Percentiles rank a stretch among this genome's conserved stretches.
Conservation (phyloP, 2,113 vertebrate species). For the Myotis brandtii region DNA sequence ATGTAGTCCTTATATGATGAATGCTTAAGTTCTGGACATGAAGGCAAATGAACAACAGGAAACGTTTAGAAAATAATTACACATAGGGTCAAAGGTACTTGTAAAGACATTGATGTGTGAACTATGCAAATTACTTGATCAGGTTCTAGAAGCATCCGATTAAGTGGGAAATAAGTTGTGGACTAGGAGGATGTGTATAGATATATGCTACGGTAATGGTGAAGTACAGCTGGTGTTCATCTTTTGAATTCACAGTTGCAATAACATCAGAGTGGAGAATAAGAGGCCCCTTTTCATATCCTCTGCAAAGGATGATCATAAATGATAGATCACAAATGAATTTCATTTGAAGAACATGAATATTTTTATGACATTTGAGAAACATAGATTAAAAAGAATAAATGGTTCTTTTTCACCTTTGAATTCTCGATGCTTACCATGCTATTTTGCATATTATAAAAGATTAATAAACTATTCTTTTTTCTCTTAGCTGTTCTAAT, state of each 20-base stretch:
- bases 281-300: background rate
- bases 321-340: background rate
- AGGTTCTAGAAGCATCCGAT: background rate
- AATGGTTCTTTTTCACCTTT: constrained; percentile 1
- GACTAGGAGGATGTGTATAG: background rate
- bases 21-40: background rate
- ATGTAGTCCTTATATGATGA: background rate
- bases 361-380: constrained; percentile 3
- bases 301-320: constrained; percentile 8
- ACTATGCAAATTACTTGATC: background rate
- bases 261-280: background rate
- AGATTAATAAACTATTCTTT: background rate
- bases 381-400: background rate
- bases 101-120: background rate
- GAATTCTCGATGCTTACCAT: background rate
- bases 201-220: background rate
- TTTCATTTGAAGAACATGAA: background rate
- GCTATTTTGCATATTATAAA: background rate
- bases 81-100: background rate
- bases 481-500: background rate
- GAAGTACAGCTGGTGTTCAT: background rate
- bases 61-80: background rate
- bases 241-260: background rate
- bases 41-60: background rate
- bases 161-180: background rate